Conservation (phyloP, 2,113 vertebrate genomes). For the Corythornis cristatus region DNA sequence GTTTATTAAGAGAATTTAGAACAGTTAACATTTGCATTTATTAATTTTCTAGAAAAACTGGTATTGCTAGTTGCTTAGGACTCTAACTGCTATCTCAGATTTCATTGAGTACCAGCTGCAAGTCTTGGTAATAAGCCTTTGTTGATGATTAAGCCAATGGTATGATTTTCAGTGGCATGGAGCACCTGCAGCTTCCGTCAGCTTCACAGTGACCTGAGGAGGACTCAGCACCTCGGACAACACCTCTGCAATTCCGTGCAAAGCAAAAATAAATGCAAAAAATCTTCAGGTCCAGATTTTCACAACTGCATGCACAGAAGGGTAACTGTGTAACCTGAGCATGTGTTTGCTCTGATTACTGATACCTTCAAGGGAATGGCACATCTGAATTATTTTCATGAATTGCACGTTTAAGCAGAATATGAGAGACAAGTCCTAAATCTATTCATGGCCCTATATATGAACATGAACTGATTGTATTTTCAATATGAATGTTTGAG, state of each 20-base stretch:
- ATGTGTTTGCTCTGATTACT: not conserved
- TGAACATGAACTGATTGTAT: not conserved
- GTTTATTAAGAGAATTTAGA: slow-evolving; percentile 66
- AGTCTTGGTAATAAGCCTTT: not conserved
- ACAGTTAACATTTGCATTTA: slow-evolving; percentile 59
- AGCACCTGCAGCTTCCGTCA: not conserved
- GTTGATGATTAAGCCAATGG: slow-evolving; percentile 29
- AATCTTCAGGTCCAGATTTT: rapidly evolving
- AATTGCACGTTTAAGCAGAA: not conserved
- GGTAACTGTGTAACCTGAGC: not conserved
- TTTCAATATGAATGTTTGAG: not conserved
- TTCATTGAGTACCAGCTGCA: slow-evolving; percentile 35
- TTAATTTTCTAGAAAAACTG: slow-evolving; percentile 70
- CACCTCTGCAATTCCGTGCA: not conserved
- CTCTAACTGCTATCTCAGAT: slow-evolving; percentile 23
- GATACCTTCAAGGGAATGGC: not conserved
- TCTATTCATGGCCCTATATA: not conserved
- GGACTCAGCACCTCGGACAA: slow-evolving; percentile 67
- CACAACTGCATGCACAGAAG: rapidly evolving
- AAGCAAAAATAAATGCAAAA: rapidly evolving
- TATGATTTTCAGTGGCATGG: not conserved
- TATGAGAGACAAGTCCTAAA: not conserved
- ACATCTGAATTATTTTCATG: not conserved
- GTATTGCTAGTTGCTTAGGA: slow-evolving; percentile 42
- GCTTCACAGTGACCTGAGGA: not conserved